A percentile compares a stretch with the other conserved stretches of the same genome.
phyloP scores from a whole-genome alignment of 2,888 invertebrate species.

The Drosophila siamana region DNA sequence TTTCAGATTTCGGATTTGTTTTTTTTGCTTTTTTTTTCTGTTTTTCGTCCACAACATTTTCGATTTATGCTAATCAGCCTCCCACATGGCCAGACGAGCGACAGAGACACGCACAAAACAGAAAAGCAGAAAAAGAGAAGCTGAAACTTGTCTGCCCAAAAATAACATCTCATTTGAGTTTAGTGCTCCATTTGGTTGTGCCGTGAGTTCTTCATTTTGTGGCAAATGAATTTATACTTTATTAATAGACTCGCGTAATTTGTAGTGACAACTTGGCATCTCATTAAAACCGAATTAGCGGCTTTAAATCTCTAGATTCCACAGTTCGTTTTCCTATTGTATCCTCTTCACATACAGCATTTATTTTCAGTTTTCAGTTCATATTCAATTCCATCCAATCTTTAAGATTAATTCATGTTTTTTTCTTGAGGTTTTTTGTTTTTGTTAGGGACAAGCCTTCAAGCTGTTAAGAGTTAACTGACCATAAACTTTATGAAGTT shows the following conservation, averaged over 20 bases:
- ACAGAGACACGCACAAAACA: neutral
- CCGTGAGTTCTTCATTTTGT: constrained; percentile 52
- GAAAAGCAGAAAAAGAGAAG: constrained; percentile 7
- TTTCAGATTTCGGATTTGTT: constrained; percentile 42
- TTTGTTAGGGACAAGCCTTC: constrained; percentile 11
- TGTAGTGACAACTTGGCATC: constrained; percentile 77
- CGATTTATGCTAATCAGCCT: constrained; percentile 77
- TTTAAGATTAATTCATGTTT: neutral
- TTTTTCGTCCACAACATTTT: constrained; percentile 42
- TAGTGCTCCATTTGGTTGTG: constrained; percentile 41
- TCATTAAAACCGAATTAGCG: constrained; percentile 71
- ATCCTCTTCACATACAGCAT: neutral
- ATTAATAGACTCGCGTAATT: constrained; percentile 76
- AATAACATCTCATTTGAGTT: constrained; percentile 53
- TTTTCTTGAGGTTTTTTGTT: neutral
- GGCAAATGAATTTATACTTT: constrained; percentile 73
- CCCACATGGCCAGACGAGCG: constrained; percentile 73
- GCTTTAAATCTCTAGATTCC: constrained; percentile 10
- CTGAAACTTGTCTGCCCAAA: constrained; percentile 68
- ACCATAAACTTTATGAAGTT: constrained; percentile 45
- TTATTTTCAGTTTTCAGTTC: neutral
- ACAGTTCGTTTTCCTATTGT: constrained; percentile 20
- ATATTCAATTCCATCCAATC: neutral
- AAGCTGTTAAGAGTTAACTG: constrained; percentile 41
- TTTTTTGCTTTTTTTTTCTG: too few relatives aligned